Percentiles rank a stretch among this genome's conserved stretches.
Evolutionary conservation across 2,113 vertebrate genomes (phyloP).

Genomic region (Toxotes jaculatrix): DNA sequence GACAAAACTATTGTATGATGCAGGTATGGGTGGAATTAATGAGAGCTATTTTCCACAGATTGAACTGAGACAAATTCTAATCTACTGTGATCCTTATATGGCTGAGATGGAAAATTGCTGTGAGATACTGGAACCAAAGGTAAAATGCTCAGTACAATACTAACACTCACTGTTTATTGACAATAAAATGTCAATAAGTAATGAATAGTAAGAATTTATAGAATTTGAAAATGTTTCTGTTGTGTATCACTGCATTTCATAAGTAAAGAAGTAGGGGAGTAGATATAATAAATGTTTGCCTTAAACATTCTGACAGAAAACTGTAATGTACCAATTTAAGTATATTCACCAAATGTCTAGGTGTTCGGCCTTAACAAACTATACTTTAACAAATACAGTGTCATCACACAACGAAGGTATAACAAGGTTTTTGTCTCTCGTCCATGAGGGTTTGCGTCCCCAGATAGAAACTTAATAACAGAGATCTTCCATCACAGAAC

Average conservation of each 20-base stretch:
- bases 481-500: conserved; percentile 29
- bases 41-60: conserved; percentile 83
- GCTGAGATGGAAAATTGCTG: conserved; percentile 90
- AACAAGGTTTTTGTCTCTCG: conserved; percentile 12
- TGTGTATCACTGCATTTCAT: not conserved
- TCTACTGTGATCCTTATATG: conserved; percentile 92
- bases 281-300: not conserved
- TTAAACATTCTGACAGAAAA: not conserved
- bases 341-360: not conserved
- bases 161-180: not conserved
- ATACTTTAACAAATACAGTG: not conserved
- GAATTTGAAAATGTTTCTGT: not conserved
- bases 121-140: conserved; percentile 86
- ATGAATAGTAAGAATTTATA: not conserved
- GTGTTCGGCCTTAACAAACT: not conserved
- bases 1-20: conserved; percentile 1
- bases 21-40: conserved; percentile 45
- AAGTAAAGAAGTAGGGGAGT: not conserved
- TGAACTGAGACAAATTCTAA: conserved; percentile 90
- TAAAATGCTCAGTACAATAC: conserved; percentile 72
- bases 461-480: conserved; percentile 47
- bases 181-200: not conserved
- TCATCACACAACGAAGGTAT: not conserved
- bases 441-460: not conserved
- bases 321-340: not conserved